Evolutionary conservation across 2,113 vertebrate species (phyloP).

Genomic region (Silurus glanis): DNA sequence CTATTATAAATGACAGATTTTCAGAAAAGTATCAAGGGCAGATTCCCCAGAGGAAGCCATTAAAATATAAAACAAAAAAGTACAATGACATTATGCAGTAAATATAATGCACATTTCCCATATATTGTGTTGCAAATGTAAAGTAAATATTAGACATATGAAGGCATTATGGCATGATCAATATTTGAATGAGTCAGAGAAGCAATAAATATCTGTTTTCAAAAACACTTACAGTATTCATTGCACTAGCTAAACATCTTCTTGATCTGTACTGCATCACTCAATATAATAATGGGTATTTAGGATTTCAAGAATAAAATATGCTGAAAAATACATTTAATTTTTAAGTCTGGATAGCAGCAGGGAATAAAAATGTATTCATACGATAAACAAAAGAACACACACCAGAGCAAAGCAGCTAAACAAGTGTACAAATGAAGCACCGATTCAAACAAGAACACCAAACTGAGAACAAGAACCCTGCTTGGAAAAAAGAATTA

Average conservation of each 20-base stretch:
- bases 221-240: neutral
- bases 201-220: neutral
- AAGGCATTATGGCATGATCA: too few relatives aligned
- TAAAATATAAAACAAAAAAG: neutral
- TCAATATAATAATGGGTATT: conserved; percentile 24
- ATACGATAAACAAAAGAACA: neutral
- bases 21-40: neutral
- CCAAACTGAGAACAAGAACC: neutral
- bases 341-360: neutral
- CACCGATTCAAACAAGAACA: neutral
- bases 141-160: neutral
- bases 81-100: neutral
- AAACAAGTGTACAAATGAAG: neutral
- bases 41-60: neutral
- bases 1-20: neutral
- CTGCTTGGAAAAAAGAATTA: conserved; percentile 3
- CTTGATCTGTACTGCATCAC: neutral
- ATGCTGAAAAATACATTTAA: neutral
- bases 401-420: neutral
- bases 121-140: neutral
- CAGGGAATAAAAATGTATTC: neutral
- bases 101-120: neutral
- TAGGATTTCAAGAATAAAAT: conserved; percentile 12
- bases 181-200: neutral
- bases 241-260: conserved; percentile 6